Evolutionary conservation across 2,888 invertebrate species (phyloP).

Genomic region (Ceramica pisi): DNA sequence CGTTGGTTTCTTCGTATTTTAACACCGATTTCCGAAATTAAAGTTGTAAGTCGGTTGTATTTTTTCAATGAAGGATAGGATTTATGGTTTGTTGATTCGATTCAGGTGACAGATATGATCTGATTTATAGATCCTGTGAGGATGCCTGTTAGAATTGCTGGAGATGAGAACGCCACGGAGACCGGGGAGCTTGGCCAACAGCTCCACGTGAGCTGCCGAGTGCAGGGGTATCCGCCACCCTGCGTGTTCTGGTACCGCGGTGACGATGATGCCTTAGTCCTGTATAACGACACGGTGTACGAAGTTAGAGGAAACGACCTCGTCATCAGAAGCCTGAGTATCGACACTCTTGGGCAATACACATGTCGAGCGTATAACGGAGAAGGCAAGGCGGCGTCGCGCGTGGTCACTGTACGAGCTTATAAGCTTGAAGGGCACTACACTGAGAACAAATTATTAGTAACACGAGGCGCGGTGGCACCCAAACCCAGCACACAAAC

Average conservation of each 20-base stretch:
- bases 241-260: constrained; percentile 96
- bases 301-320: constrained; percentile 95
- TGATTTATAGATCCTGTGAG: constrained; percentile 90
- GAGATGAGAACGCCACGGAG: constrained; percentile 92
- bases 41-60: too few relatives aligned
- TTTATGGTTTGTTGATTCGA: too few relatives aligned
- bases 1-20: too few relatives aligned
- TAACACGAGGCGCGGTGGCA: background rate
- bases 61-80: background rate
- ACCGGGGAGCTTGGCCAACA: constrained; percentile 94
- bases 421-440: constrained; percentile 92
- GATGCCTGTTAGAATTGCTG: constrained; percentile 92
- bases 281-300: constrained; percentile 92
- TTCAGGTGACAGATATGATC: background rate
- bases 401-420: constrained; percentile 94
- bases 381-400: constrained; percentile 93
- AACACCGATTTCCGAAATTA: too few relatives aligned
- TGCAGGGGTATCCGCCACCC: constrained; percentile 95
- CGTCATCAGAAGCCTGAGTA: constrained; percentile 93
- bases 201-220: constrained; percentile 94
- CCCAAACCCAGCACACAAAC: background rate
- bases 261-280: constrained; percentile 93
- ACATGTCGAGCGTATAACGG: constrained; percentile 97
- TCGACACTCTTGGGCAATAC: constrained; percentile 95
- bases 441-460: constrained; percentile 51